Percentiles rank a stretch among this genome's conserved stretches.
phyloP scores from a whole-genome alignment of 2,888 invertebrate species.

The Cantharis nigra region DNA sequence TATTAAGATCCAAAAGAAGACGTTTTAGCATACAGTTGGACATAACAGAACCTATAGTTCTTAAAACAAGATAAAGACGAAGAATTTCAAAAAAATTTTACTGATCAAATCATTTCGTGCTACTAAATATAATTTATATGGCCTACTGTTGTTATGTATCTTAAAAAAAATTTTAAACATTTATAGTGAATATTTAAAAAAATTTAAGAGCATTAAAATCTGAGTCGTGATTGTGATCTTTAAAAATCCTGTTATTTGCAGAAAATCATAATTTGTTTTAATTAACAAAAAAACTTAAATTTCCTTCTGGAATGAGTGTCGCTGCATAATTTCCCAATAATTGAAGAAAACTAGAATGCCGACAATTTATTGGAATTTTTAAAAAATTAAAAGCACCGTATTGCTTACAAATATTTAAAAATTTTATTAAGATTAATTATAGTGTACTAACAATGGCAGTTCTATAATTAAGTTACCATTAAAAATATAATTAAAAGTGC shows the following conservation, averaged over 20 bases:
- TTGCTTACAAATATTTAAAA: not conserved
- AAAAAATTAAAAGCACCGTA: not conserved
- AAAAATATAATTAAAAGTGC: slow-evolving; percentile 35
- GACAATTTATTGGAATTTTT: not conserved
- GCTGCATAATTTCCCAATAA: not conserved
- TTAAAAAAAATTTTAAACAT: not conserved
- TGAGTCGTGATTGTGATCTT: not conserved
- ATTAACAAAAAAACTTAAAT: not conserved
- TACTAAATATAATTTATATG: too few relatives aligned
- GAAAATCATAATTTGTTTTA: not conserved
- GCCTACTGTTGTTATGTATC: too few relatives aligned
- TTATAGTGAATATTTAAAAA: not conserved
- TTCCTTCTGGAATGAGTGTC: not conserved
- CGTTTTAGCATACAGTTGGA: too few relatives aligned
- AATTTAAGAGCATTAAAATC: not conserved
- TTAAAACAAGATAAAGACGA: too few relatives aligned
- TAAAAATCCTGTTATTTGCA: not conserved
- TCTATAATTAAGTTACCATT: not conserved
- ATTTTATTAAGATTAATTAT: not conserved
- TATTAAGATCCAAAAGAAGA: too few relatives aligned
- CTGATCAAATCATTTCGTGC: too few relatives aligned
- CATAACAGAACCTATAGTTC: too few relatives aligned
- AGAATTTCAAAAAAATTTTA: too few relatives aligned
- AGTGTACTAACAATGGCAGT: not conserved
- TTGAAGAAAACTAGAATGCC: not conserved